phyloP scores from a whole-genome alignment of 2,113 vertebrate genomes.

The Crotalus horridus region DNA sequence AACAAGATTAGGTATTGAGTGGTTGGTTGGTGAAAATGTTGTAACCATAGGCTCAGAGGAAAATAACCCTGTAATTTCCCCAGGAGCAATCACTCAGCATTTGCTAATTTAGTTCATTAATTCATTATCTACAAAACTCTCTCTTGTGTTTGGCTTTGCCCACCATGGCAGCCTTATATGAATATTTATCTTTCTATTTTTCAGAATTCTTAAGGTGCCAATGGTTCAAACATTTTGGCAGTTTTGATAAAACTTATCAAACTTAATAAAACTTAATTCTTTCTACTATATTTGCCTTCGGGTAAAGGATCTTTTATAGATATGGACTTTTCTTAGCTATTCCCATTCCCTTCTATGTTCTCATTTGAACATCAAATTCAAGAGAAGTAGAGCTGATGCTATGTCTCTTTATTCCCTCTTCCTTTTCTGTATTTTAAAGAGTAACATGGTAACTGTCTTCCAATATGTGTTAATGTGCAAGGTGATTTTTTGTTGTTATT shows the following conservation, averaged over 20 bases:
- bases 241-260: not conserved
- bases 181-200: not conserved
- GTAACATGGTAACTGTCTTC: not conserved
- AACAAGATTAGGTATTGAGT: not conserved
- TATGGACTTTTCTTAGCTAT: not conserved
- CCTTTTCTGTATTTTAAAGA: not conserved
- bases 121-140: not conserved
- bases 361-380: not conserved
- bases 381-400: not conserved
- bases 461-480: not conserved
- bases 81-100: not conserved
- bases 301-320: not conserved
- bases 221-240: not conserved
- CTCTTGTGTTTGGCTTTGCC: not conserved
- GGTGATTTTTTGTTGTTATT: not conserved
- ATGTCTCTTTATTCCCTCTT: not conserved
- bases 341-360: not conserved
- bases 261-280: not conserved
- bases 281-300: not conserved
- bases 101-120: not conserved
- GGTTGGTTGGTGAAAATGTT: not conserved
- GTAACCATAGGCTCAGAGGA: not conserved
- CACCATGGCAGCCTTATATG: not conserved
- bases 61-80: not conserved
- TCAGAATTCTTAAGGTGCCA: not conserved